These are phyloP conservation scores for Episyrphus balteatus DNA, from an alignment of 1,140 invertebrate species.

Conservation along the genomic window DNA sequence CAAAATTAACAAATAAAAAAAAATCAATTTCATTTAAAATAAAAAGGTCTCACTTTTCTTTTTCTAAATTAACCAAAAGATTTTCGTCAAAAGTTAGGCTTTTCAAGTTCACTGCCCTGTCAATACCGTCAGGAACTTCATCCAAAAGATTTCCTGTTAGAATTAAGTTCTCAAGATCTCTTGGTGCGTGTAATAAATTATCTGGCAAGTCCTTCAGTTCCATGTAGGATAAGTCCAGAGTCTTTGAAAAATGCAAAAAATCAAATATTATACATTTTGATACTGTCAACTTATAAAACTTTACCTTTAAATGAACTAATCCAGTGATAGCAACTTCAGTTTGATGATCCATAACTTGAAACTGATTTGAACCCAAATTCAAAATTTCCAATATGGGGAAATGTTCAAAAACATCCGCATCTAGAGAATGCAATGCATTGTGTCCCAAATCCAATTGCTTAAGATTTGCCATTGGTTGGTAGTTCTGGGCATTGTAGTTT, in stretches of 20 bases:
- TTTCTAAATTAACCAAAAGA: conserved; percentile 44
- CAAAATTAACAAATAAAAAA: conserved; percentile 15
- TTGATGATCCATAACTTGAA: conserved; percentile 47
- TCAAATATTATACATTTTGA: not conserved
- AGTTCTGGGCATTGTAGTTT: conserved; percentile 41
- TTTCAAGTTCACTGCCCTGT: conserved; percentile 45
- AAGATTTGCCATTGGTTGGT: conserved; percentile 49
- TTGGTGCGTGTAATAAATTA: conserved; percentile 52
- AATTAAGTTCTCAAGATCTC: conserved; percentile 49
- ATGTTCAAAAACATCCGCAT: conserved; percentile 62
- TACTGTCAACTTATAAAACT: not conserved
- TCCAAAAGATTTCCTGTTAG: conserved; percentile 56
- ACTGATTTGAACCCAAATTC: conserved; percentile 53
- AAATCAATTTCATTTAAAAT: conserved; percentile 7
- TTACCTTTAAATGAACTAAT: conserved; percentile 52
- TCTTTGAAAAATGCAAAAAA: conserved; percentile 29
- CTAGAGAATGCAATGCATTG: conserved; percentile 53
- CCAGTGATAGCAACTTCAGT: conserved; percentile 51
- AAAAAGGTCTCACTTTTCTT: conserved; percentile 24
- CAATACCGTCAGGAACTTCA: conserved; percentile 47
- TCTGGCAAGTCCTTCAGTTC: conserved; percentile 47
- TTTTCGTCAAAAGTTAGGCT: conserved; percentile 56
- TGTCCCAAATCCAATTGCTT: conserved; percentile 48
- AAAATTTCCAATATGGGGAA: conserved; percentile 49
- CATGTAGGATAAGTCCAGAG: conserved; percentile 56